These are phyloP conservation scores for Rhorus exstirpatorius DNA, from an alignment of 2,888 invertebrate genomes.

Conservation along the genomic window DNA sequence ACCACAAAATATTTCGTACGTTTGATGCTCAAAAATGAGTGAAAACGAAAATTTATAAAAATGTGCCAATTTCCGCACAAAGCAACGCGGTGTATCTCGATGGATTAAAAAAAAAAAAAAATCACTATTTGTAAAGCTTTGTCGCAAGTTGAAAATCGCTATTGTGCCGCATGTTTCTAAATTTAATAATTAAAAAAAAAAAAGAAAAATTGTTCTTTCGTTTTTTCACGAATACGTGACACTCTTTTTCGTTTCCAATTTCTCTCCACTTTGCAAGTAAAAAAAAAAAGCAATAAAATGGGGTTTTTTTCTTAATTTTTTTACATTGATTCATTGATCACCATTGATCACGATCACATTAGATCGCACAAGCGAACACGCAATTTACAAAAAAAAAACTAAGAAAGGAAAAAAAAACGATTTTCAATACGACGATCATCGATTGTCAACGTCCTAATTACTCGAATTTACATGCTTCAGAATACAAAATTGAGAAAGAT, in stretches of 20 bases:
- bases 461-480: constrained; percentile 71
- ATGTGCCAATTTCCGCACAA: constrained; percentile 59
- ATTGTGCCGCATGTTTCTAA: constrained; percentile 45
- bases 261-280: constrained; percentile 11
- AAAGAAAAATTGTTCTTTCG: background rate
- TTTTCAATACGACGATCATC: constrained; percentile 28
- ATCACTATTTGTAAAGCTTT: constrained; percentile 48
- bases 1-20: constrained; percentile 18
- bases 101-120: constrained; percentile 28
- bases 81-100: constrained; percentile 35
- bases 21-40: constrained; percentile 1
- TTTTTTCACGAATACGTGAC: constrained; percentile 1
- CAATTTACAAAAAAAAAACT: constrained; percentile 43
- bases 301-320: constrained; percentile 39
- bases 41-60: constrained; percentile 6
- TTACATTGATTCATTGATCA: constrained; percentile 33
- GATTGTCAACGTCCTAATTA: constrained; percentile 53
- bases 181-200: constrained; percentile 17
- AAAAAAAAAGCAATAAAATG: constrained; percentile 46
- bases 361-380: constrained; percentile 18
- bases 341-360: constrained; percentile 40
- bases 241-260: constrained; percentile 12
- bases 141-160: constrained; percentile 52
- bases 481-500: constrained; percentile 73
- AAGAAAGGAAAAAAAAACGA: constrained; percentile 38